Percentiles rank a stretch among this genome's conserved stretches.
These are phyloP conservation scores for Triplophysa yarkandensis DNA, from an alignment of 2,797 vertebrate species.

Conservation along the genomic window DNA sequence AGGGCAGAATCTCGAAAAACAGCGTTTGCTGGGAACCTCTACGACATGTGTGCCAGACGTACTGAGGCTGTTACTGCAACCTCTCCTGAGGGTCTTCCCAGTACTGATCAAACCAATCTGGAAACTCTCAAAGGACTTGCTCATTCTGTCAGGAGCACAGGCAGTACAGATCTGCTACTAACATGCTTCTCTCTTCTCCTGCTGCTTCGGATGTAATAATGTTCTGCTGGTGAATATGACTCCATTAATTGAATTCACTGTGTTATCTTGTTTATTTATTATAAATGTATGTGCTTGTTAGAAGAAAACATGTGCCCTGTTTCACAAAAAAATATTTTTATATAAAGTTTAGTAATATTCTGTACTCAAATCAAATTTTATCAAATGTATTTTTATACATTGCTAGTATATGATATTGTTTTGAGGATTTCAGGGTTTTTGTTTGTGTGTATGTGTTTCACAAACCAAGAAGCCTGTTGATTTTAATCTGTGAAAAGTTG, in stretches of 20 bases:
- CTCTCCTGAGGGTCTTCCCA: slow-evolving; percentile 65
- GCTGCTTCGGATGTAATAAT: slow-evolving; percentile 61
- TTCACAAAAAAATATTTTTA: not conserved
- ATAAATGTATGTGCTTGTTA: not conserved
- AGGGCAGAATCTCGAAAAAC: slow-evolving; percentile 87
- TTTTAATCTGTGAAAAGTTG: not conserved
- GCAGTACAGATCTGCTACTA: slow-evolving; percentile 57
- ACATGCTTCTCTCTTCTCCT: slow-evolving; percentile 62
- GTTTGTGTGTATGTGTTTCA: not conserved
- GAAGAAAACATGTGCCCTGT: not conserved
- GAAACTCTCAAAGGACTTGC: slow-evolving; percentile 81
- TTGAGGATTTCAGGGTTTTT: not conserved
- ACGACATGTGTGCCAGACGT: slow-evolving; percentile 82
- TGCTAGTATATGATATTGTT: too few relatives aligned
- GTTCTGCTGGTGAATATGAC: not conserved
- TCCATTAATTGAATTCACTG: not conserved
- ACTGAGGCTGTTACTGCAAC: slow-evolving; percentile 68
- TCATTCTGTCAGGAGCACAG: slow-evolving; percentile 1
- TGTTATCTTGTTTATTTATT: not conserved
- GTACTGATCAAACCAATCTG: slow-evolving; percentile 82
- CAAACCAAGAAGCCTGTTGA: not conserved
- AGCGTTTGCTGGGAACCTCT: slow-evolving; percentile 88
- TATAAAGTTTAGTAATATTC: not conserved
- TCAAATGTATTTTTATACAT: not conserved
- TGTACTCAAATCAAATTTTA: not conserved